Conservation (phyloP, 2,888 invertebrate genomes). For the Erannis defoliaria region DNA sequence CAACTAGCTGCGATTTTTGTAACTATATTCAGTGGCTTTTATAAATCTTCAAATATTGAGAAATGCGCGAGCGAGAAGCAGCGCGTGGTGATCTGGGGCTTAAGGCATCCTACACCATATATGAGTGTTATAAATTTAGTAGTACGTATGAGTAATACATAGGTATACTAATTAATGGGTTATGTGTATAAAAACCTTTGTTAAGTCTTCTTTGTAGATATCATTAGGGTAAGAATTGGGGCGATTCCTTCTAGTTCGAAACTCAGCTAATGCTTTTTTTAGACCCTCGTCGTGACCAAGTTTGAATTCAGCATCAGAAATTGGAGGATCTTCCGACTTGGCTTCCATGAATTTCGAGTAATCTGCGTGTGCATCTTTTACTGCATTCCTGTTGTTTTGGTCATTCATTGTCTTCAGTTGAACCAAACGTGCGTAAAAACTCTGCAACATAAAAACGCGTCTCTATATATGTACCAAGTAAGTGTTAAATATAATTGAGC, state of each 20-base stretch:
- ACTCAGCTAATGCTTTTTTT: conserved; percentile 8
- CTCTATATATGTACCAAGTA: background rate
- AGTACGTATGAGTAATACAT: too few species aligned
- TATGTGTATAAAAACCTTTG: conserved; percentile 11
- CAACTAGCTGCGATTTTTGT: too few species aligned
- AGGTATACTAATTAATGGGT: too few species aligned
- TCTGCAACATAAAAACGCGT: conserved; percentile 1
- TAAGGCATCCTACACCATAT: too few species aligned
- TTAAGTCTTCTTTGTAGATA: conserved; percentile 25
- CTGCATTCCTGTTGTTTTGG: conserved; percentile 17
- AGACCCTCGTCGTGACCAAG: conserved; percentile 7
- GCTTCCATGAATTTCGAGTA: conserved; percentile 25
- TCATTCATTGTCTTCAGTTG: conserved; percentile 21
- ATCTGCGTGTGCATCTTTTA: conserved; percentile 16
- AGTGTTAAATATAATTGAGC: background rate
- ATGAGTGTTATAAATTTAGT: too few species aligned
- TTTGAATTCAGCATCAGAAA: conserved; percentile 16
- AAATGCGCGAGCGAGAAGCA: too few species aligned
- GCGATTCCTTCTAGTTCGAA: conserved; percentile 15
- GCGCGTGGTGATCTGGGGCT: too few species aligned
- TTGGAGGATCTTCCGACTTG: conserved; percentile 19
- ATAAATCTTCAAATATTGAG: too few species aligned
- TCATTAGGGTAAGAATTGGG: conserved; percentile 10
- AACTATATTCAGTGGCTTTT: too few species aligned
- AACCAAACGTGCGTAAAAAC: background rate